phyloP scores from a whole-genome alignment of 2,797 vertebrate genomes.

The Xiphophorus birchmanni region DNA sequence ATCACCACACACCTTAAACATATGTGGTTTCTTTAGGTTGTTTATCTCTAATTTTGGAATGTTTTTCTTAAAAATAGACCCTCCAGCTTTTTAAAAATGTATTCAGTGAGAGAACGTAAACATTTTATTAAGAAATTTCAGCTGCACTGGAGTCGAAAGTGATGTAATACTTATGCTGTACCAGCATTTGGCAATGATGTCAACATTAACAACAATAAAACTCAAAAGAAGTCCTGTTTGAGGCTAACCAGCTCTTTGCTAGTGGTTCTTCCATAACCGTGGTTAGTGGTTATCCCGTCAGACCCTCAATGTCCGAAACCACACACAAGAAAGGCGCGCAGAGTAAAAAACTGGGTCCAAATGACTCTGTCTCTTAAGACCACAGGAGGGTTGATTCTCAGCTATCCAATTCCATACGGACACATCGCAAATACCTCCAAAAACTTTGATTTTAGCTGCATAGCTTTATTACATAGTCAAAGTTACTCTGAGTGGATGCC shows the following conservation, averaged over 20 bases:
- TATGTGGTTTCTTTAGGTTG: background rate
- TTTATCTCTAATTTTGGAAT: background rate
- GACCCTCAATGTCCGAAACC: too few species aligned
- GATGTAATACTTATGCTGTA: background rate
- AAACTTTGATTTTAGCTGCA: background rate
- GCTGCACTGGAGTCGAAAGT: background rate
- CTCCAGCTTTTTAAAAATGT: background rate
- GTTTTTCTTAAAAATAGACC: background rate
- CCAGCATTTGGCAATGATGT: background rate
- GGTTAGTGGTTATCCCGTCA: too few species aligned
- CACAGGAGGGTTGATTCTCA: background rate
- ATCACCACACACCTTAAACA: background rate
- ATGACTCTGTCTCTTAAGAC: too few species aligned
- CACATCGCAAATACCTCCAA: background rate
- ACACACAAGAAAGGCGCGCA: too few species aligned
- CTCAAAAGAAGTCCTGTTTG: background rate
- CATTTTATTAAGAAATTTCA: background rate
- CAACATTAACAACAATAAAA: background rate
- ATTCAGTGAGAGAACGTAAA: background rate
- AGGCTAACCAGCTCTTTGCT: background rate
- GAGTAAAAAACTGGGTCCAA: too few species aligned
- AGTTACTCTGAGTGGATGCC: background rate
- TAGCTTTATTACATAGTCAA: background rate
- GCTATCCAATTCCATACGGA: background rate
- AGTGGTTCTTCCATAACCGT: too few species aligned